Base-by-base conservation (phyloP, 2,113 vertebrate genomes). In the Neopipo cinnamomea region DNA sequence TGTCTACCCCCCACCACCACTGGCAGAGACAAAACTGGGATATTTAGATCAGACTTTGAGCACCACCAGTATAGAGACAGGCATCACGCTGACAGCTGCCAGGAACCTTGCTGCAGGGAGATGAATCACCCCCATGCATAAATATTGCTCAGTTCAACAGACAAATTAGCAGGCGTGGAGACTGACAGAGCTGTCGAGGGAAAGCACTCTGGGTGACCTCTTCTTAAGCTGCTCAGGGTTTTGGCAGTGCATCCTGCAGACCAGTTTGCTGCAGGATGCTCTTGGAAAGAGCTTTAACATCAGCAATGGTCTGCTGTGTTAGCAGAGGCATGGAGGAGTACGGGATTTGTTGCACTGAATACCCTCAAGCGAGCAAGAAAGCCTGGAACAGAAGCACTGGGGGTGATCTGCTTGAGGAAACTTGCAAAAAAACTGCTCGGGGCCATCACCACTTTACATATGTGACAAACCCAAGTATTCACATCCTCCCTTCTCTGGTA, bases 321-420 rank as follows among this genome's bases (percentile, higher is more conserved):
- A 42, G 0, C 0, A 66, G 4, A 59, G 39, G 12, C 14, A 8
- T 0, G 9, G 52, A 53, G 49, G 10, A 30, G 31, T 24, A 1
- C 0, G 12, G 35, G 35, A 23, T 37, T n/a, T 41, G 28, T 27
- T 27, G 53, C n/a, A 2, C 18, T 37, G 74, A 72, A 79, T 33
- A 37, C 50, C 30, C 21, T 42, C 2, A 0, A 70, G 61, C 0
- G 0, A 86, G 46, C 20, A 52, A 46, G 50, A 31, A 49, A 65
- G 23, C 4, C 46, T 12, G 14, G 5, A 68, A 47, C 22, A 89
- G 58, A 61, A 71, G 42, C 0, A 0, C 35, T 1, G 0, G 20
- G 18, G 27, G 5, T 7, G 4, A 65, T 24, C 55, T 55, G 23
- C 12, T 65, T 41, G 62, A 76, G 20, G 47, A 68, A 74, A 63